phyloP scores from a whole-genome alignment of 2,113 vertebrate species.

The Eleginops maclovinus region DNA sequence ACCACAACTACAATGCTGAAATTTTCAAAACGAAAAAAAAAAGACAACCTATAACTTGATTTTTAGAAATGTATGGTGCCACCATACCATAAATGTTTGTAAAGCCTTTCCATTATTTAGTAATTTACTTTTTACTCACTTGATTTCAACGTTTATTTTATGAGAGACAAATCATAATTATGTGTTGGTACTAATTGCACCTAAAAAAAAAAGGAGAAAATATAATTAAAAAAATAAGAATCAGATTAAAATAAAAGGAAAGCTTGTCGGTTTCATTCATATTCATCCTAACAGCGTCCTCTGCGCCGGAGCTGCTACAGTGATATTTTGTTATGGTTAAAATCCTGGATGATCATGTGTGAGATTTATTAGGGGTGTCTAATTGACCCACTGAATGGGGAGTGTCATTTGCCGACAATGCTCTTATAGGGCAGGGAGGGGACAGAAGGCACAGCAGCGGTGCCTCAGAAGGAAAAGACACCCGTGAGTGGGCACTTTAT shows the following conservation, averaged over 20 bases:
- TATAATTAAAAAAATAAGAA: conserved; percentile 59
- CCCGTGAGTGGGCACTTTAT: conserved; percentile 60
- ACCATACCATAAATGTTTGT: conserved; percentile 62
- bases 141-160: conserved; percentile 70
- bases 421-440: conserved; percentile 47
- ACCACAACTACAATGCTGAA: conserved; percentile 82
- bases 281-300: conserved; percentile 53
- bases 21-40: conserved; percentile 59
- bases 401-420: conserved; percentile 34
- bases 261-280: conserved; percentile 65
- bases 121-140: conserved; percentile 35
- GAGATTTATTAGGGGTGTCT: conserved; percentile 41
- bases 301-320: conserved; percentile 54
- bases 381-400: conserved; percentile 32
- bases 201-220: conserved; percentile 60
- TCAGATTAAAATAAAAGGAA: conserved; percentile 77
- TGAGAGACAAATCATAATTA: conserved; percentile 70
- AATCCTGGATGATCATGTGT: conserved; percentile 40
- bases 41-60: conserved; percentile 70
- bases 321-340: conserved; percentile 47
- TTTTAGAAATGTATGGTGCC: conserved; percentile 61
- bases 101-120: conserved; percentile 61
- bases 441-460: conserved; percentile 72
- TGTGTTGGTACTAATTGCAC: conserved; percentile 76
- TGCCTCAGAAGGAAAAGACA: conserved; percentile 70